These are phyloP conservation scores for Triplophysa rosa DNA, from an alignment of 2,113 vertebrate species.

Conservation along the genomic window DNA sequence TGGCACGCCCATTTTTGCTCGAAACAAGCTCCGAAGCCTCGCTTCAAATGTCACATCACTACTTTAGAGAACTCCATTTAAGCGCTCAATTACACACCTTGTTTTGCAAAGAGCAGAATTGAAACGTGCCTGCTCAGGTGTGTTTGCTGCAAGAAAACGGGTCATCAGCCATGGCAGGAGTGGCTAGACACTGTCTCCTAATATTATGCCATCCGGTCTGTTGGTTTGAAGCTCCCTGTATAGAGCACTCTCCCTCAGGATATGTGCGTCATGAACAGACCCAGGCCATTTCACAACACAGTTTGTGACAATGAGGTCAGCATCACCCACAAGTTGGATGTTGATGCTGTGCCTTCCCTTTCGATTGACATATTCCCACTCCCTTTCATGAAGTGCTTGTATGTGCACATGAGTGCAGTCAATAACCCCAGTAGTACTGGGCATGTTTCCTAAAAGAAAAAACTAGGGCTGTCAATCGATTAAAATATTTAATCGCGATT, in stretches of 20 bases:
- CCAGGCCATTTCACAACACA: constrained; percentile 23
- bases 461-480: too few relatives aligned
- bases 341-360: too few relatives aligned
- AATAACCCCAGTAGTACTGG: constrained; percentile 1
- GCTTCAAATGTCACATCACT: too few relatives aligned
- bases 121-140: neutral
- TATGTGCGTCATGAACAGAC: constrained; percentile 33
- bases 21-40: too few relatives aligned
- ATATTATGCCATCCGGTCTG: neutral
- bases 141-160: too few relatives aligned
- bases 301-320: constrained; percentile 39
- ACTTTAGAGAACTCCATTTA: too few relatives aligned
- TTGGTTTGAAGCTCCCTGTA: constrained; percentile 20
- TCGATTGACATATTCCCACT: constrained; percentile 30
- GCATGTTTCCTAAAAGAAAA: constrained; percentile 3
- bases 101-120: constrained; percentile 24
- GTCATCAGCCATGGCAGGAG: too few relatives aligned
- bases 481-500: too few relatives aligned
- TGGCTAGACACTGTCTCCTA: too few relatives aligned
- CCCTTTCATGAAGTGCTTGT: constrained; percentile 32
- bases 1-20: too few relatives aligned
- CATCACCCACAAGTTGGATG: constrained; percentile 21
- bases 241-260: too few relatives aligned
- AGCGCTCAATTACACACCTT: too few relatives aligned
- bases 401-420: constrained; percentile 46